Evolutionary conservation across 2,888 invertebrate species (phyloP), one percentile per base, ranked within the genome.

Genomic region (Clistopyga incitator): DNA sequence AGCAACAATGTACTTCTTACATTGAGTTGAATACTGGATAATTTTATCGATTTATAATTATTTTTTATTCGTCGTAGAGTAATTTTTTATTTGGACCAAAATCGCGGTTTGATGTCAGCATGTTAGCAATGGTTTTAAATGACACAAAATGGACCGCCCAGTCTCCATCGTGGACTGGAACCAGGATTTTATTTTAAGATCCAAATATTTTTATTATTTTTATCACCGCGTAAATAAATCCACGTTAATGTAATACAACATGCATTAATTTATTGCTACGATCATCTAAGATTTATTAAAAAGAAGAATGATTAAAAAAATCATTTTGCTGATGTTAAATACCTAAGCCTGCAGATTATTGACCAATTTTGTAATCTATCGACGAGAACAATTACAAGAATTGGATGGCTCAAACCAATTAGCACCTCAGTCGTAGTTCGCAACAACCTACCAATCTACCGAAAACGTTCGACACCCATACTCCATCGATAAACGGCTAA

Each of bases 401-500:
- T 38, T 13, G 20, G 20, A 38, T 56, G 64, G 64, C 85, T 79
- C 83, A 79, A 86, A 87, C 80, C 88, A 87, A 87, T 64, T 91
- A 90, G 86, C 90, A 90, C 90, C 89, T 90, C 85, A 86, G 70
- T 77, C 65, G 71, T 76, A 74, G 52, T 74, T 45, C 45, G 47
- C 38, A 80, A 84, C 88, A 86, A 88, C 86, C 89, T 77, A 84
- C 86, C 86, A 89, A 90, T 90, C 90, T 88, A 78, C 79, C 84
- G 87, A 87, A 87, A 90, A 89, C 89, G 89, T 85, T 88, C 86
- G 74, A 84, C 82, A 85, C 78, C 86, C 81, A 84, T 61, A 79
- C 83, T 87, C 86, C 89, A 88, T 91, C 89, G 89, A 89, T 90
- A 90, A 88, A 88, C 87, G 84, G 88, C 88, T 90, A 90, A 92